These are phyloP conservation scores for Trichopoda pennipes DNA, from an alignment of 2,888 invertebrate species.

Conservation along the genomic window DNA sequence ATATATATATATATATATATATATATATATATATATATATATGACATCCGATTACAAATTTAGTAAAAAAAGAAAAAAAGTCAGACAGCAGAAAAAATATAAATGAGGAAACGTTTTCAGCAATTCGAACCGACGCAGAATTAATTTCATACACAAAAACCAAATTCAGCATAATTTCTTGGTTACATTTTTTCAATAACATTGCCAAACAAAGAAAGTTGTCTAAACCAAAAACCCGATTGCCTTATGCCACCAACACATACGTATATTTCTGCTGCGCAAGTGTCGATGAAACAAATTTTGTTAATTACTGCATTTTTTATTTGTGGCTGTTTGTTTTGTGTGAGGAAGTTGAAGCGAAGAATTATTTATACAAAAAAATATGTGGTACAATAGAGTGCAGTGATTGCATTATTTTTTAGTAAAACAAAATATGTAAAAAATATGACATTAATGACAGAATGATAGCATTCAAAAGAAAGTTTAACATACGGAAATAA, in stretches of 20 bases:
- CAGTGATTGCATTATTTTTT: conserved; percentile 44
- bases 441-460: not conserved
- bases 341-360: conserved; percentile 41
- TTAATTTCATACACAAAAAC: conserved; percentile 26
- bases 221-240: conserved; percentile 33
- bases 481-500: not conserved
- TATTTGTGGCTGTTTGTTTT: not conserved
- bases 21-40: not conserved
- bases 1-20: too few species aligned
- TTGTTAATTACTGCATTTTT: conserved; percentile 35
- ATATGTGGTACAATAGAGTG: conserved; percentile 27
- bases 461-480: not conserved
- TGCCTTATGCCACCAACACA: conserved; percentile 37
- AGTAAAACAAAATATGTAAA: not conserved
- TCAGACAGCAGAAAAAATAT: not conserved
- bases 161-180: conserved; percentile 47
- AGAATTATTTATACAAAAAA: not conserved
- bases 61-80: not conserved
- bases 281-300: not conserved
- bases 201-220: conserved; percentile 59
- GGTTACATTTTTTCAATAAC: conserved; percentile 34
- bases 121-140: conserved; percentile 62
- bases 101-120: conserved; percentile 59
- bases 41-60: conserved; percentile 3
- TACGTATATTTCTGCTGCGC: conserved; percentile 39